phyloP scores from a whole-genome alignment of 2,113 vertebrate genomes.

The Rynchops niger region DNA sequence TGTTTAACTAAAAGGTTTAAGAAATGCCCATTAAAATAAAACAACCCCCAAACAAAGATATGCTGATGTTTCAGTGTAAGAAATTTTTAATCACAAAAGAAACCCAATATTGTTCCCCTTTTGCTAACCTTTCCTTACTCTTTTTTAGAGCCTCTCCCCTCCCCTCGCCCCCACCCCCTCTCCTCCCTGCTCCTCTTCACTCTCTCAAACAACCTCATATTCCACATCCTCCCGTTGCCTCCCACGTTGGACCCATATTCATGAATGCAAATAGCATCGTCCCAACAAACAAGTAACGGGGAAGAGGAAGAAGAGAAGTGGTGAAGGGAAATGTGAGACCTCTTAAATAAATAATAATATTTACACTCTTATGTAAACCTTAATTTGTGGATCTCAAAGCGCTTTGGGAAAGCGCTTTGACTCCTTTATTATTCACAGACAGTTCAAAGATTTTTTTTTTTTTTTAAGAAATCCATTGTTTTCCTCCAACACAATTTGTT shows the following conservation, averaged over 20 bases:
- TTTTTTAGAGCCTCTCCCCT: neutral
- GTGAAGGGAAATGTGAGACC: conserved; percentile 27
- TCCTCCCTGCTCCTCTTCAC: neutral
- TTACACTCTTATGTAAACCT: conserved; percentile 21
- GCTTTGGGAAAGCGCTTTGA: neutral
- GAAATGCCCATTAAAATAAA: neutral
- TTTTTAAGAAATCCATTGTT: neutral
- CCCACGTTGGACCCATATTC: neutral
- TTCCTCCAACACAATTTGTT: neutral
- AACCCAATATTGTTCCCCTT: conserved; percentile 29
- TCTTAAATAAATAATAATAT: conserved; percentile 58
- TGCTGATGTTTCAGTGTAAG: neutral
- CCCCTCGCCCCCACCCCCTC: neutral
- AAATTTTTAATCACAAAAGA: conserved; percentile 40
- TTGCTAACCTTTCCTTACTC: conserved; percentile 9
- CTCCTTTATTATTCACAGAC: neutral
- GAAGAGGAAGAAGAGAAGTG: neutral
- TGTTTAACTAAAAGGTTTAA: neutral
- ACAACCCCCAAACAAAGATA: neutral
- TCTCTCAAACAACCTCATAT: neutral
- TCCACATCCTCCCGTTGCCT: neutral
- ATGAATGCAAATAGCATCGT: conserved; percentile 4
- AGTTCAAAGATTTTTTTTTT: neutral
- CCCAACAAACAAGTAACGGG: neutral
- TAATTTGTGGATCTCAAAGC: neutral